A percentile compares a stretch with the other conserved stretches of the same genome.
Evolutionary conservation across 1,140 invertebrate species (phyloP).

Genomic region (Aricia agestis): DNA sequence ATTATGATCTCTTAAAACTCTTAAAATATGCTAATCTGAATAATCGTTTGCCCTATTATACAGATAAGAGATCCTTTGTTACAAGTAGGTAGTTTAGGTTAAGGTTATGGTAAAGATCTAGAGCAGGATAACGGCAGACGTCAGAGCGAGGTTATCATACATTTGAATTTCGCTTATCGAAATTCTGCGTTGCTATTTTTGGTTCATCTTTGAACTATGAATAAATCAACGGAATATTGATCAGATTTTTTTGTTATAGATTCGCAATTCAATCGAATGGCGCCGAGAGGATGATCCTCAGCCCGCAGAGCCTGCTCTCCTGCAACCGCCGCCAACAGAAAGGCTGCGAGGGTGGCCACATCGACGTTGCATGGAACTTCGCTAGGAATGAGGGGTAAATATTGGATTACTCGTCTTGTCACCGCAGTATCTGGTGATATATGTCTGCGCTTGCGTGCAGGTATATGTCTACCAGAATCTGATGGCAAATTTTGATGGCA

Average conservation of each 20-base stretch:
- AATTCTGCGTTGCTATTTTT: too few relatives aligned
- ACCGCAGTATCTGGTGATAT: too few relatives aligned
- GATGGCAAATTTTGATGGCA: too few relatives aligned
- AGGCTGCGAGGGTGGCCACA: slow-evolving; percentile 90
- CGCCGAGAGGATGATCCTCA: slow-evolving; percentile 81
- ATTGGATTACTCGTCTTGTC: slow-evolving; percentile 1
- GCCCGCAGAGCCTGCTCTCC: slow-evolving; percentile 90
- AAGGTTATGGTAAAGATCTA: neutral
- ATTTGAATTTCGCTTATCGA: too few relatives aligned
- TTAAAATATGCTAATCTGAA: neutral
- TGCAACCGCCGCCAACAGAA: slow-evolving; percentile 87
- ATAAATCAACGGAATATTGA: neutral
- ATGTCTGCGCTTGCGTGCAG: too few relatives aligned
- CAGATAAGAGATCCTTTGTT: neutral
- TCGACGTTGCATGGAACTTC: slow-evolving; percentile 94
- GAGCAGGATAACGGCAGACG: neutral
- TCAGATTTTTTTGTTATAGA: slow-evolving; percentile 54
- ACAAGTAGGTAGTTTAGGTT: neutral
- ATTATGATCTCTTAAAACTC: too few relatives aligned
- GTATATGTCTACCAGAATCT: too few relatives aligned
- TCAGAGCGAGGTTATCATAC: neutral
- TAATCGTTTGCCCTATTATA: neutral
- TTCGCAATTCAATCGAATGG: slow-evolving; percentile 90
- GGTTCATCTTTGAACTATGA: neutral
- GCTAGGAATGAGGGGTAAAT: slow-evolving; percentile 88